These are phyloP conservation scores for Tortrix viridana DNA, from an alignment of 2,888 invertebrate genomes.

Conservation along the genomic window DNA sequence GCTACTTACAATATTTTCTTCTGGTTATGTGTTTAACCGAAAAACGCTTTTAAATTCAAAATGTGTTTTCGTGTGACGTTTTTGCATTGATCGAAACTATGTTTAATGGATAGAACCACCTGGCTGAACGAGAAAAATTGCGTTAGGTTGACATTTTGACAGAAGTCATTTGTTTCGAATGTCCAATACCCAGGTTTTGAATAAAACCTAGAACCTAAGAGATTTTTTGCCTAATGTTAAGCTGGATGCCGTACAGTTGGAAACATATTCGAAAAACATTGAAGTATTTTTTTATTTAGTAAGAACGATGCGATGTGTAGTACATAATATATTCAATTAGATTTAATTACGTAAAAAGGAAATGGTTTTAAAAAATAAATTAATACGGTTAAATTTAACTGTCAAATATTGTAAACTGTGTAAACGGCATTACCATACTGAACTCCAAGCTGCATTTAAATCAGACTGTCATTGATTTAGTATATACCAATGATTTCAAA, in stretches of 20 bases:
- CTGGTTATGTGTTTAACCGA: slow-evolving; percentile 30
- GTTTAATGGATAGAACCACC: slow-evolving; percentile 79
- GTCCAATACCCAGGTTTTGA: slow-evolving; percentile 60
- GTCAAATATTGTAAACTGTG: too few relatives aligned
- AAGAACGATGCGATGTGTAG: too few relatives aligned
- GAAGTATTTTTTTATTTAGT: background rate
- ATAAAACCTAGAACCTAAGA: slow-evolving; percentile 66
- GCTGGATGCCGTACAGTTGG: slow-evolving; percentile 34
- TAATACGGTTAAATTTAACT: too few relatives aligned
- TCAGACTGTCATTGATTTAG: too few relatives aligned
- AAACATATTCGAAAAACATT: slow-evolving; percentile 5
- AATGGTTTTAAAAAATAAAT: too few relatives aligned
- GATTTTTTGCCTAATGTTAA: slow-evolving; percentile 35
- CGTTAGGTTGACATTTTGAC: slow-evolving; percentile 73
- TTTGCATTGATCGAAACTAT: slow-evolving; percentile 59
- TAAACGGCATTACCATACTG: too few relatives aligned
- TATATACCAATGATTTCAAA: too few relatives aligned
- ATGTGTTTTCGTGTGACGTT: slow-evolving; percentile 47
- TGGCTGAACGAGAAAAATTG: slow-evolving; percentile 77
- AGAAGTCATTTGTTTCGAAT: slow-evolving; percentile 70
- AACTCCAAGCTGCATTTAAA: background rate
- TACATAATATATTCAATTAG: too few relatives aligned
- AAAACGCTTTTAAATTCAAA: slow-evolving; percentile 52
- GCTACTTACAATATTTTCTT: background rate
- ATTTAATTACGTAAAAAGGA: too few relatives aligned